Base-by-base conservation (phyloP, 37 sponge, comb jelly and placozoan genomes). In the Hexactinellida sp. region DNA sequence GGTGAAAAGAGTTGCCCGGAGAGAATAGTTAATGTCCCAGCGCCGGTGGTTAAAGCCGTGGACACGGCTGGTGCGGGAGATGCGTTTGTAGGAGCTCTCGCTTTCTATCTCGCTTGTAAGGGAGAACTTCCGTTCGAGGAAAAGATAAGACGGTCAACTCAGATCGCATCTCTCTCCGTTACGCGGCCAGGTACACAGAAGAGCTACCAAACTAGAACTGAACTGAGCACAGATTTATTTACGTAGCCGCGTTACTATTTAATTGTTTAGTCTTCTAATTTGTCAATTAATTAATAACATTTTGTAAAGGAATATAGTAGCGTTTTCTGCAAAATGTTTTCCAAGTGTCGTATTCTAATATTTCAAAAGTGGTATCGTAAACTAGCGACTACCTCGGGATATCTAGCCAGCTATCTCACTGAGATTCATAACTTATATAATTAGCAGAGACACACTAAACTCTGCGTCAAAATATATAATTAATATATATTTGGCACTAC, bases 21-120 rank as follows among this genome's bases (percentile, higher is more conserved):
- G 82, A 19, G 25, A 24, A 63, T 92, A 0, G 36, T 55, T 9
- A 92, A 93, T 54, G 86, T 95, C 0, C 84, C 89, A 38, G 94
- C 94, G 52, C 87, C 85, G 54, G 87, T 19, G 24, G 99, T 98
- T 34, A 35, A 87, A 9, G 92, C 91, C 0, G 90, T 94, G 37
- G 99, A 98, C 41, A 95, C 99, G 16, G 93, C 99, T 34, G 99
- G 99, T 54, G 99, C 99, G 82, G 99, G 99, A 47, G 99, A 98
- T 91, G 96, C 99, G 23, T 98, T 98, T 91, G 92, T 98, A 5
- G 99, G 99, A 28, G 91, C 96, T 24, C 84, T 98, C 55, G 92
- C 94, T 0, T 94, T 84, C 83, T 94, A 88, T 84, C 84, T 98
- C 25, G 92, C 99, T 36, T 87, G 88, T 36, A 24, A 36, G 37